Evolutionary conservation across 2,888 invertebrate species (phyloP).

Genomic region (Nysson spinosus): DNA sequence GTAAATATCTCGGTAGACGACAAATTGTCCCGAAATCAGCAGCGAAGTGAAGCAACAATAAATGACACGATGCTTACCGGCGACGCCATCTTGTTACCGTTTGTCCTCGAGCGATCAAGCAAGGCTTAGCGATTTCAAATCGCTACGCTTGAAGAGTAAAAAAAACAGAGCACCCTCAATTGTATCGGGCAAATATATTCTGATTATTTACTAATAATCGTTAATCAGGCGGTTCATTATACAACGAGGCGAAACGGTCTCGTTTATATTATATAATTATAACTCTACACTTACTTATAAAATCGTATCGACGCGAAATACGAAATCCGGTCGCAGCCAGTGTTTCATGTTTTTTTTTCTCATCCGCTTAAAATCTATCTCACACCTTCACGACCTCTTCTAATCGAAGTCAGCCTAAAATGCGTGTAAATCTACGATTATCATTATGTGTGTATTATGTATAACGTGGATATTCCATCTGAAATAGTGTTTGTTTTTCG

Average conservation of each 20-base stretch:
- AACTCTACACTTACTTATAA: no score
- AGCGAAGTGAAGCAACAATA: constrained; percentile 6
- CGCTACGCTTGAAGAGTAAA: constrained; percentile 4
- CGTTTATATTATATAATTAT: background rate
- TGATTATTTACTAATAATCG: background rate
- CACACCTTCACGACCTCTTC: constrained; percentile 29
- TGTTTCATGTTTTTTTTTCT: background rate
- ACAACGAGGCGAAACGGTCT: background rate
- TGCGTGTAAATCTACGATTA: constrained; percentile 50
- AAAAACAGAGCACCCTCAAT: background rate
- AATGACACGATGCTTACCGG: background rate
- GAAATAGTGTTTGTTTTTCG: constrained; percentile 52
- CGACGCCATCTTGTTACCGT: background rate
- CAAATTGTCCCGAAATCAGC: background rate
- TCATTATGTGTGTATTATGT: constrained; percentile 24
- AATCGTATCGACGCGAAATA: background rate
- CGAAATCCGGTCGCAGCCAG: background rate
- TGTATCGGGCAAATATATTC: background rate
- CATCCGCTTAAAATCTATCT: constrained; percentile 36
- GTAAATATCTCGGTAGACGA: background rate
- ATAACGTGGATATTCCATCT: constrained; percentile 31
- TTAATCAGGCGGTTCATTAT: background rate
- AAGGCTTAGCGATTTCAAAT: background rate
- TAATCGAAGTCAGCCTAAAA: constrained; percentile 38
- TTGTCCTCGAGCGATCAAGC: background rate